Evolutionary conservation across 1,140 invertebrate species (phyloP), one percentile per base, ranked within the genome.

Genomic region (Drosophila sulfurigaster): DNA sequence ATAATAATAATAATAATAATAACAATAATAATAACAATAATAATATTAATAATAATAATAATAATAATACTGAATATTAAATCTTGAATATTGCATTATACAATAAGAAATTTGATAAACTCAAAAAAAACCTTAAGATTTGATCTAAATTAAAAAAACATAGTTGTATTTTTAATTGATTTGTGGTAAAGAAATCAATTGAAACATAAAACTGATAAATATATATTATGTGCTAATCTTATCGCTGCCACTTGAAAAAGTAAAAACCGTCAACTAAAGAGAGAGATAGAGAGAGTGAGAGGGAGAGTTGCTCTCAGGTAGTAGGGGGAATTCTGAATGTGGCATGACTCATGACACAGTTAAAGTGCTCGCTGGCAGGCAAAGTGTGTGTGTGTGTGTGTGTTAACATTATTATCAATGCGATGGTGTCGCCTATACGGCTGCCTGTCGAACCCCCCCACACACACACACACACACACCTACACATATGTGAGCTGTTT

Each of bases 351-450:
- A 72, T 20, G 4, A 5, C 7, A 10, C 10, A 66, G 62, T 11
- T 28, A 4, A 58, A 49, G 45, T 56, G 32, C 62, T 15, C 41
- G 25, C 4, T 32, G n/a, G 6, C 13, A 15, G 38, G 32, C n/a
- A 16, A 16, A 20, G 16, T 10, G 35, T 48, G 59, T 49, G 56
- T 28, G 20, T 20, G 20, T 25, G 20, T 10, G 35, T 48, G 59
- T 49, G 56, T 28, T 52, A 58, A 72, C 25, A 65, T 28, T 56
- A 52, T 72, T 67, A 73, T 67, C 70, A 60, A 67, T 68, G 64
- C 32, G 48, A 45, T 30, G 56, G n/a, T 56, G 62, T 52, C 70
- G 63, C 35, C 69, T 66, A 25, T 32, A 16, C 46, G 70, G 46
- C 63, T 59, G 45, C 54, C 63, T 59, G 63, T 51, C 35, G 41